Evolutionary conservation across 2,113 vertebrate genomes (phyloP).

Genomic region (Casuarius casuarius): DNA sequence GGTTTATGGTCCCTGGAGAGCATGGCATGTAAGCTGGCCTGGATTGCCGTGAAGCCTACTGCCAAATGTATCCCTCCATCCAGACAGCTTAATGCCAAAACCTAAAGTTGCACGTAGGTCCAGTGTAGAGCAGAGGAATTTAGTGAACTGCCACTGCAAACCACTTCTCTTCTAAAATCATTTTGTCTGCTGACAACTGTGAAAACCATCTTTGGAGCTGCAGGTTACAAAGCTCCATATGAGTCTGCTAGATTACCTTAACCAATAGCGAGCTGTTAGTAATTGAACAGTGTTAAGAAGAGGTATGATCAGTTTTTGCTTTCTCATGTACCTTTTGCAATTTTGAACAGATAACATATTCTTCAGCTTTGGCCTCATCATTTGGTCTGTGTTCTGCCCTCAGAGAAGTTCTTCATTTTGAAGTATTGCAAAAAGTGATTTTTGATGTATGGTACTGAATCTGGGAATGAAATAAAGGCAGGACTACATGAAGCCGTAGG

Average conservation of each 20-base stretch:
- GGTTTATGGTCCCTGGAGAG: background rate
- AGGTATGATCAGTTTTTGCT: background rate
- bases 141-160: background rate
- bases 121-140: background rate
- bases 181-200: background rate
- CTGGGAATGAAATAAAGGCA: background rate
- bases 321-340: accelerated
- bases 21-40: background rate
- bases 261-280: background rate
- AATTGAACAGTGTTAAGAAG: background rate
- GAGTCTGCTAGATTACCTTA: background rate
- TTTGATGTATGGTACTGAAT: background rate
- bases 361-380: background rate
- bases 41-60: background rate
- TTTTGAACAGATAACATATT: background rate
- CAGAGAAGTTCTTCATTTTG: background rate
- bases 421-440: background rate
- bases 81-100: background rate
- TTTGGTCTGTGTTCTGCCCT: background rate
- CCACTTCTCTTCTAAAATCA: background rate
- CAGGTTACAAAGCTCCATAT: background rate
- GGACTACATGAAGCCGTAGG: background rate
- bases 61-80: background rate
- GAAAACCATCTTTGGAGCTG: background rate
- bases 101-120: no score